A percentile compares a stretch with the other conserved stretches of the same genome.
phyloP scores from a whole-genome alignment of 2,113 vertebrate species.

The Castor canadensis region DNA sequence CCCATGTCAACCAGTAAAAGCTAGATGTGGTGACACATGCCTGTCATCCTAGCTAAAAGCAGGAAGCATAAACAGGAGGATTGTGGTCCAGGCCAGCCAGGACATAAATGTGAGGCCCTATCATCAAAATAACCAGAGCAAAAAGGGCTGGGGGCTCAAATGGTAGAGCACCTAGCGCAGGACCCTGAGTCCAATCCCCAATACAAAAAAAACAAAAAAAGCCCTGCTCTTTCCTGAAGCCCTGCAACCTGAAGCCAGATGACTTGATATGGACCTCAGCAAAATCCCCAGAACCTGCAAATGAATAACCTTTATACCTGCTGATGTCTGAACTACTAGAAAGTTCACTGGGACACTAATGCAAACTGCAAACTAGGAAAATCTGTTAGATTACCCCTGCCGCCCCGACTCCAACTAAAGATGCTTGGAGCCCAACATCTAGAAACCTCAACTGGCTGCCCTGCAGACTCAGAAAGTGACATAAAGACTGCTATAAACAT shows the following conservation, averaged over 20 bases:
- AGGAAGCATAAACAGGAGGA: too few species aligned
- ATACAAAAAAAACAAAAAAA: too few species aligned
- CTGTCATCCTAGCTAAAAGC: too few species aligned
- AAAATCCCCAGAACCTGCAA: background rate
- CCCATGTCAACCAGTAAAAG: too few species aligned
- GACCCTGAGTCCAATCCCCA: too few species aligned
- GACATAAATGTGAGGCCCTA: too few species aligned
- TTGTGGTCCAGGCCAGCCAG: too few species aligned
- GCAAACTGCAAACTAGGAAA: background rate
- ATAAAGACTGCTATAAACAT: background rate
- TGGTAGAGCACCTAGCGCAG: too few species aligned
- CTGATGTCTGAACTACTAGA: background rate
- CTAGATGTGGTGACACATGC: too few species aligned
- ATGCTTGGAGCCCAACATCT: background rate
- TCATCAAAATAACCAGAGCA: too few species aligned
- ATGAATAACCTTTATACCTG: background rate
- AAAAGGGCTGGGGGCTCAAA: too few species aligned
- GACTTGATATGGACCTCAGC: background rate
- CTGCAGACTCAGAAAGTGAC: background rate
- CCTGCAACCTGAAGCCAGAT: background rate
- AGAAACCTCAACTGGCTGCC: background rate
- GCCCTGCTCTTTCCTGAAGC: background rate
- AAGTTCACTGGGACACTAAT: background rate
- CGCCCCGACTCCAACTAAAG: background rate
- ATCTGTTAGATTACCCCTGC: background rate